Percentiles rank a stretch among this genome's conserved stretches.
phyloP scores from a whole-genome alignment of 2,888 invertebrate genomes.

The Pteria penguin region DNA sequence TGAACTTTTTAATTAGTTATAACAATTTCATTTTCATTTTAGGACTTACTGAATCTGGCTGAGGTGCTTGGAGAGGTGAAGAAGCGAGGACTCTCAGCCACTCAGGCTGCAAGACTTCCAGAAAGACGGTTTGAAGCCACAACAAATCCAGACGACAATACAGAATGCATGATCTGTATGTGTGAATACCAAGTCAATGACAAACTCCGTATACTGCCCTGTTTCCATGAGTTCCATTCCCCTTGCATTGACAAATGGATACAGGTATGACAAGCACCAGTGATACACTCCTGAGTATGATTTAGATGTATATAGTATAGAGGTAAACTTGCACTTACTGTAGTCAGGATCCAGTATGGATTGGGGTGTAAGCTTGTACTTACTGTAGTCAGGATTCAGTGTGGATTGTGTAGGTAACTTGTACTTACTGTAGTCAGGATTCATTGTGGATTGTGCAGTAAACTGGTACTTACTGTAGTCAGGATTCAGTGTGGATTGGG shows the following conservation, averaged over 20 bases:
- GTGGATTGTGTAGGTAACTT: background rate
- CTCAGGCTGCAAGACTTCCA: constrained; percentile 54
- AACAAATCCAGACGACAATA: constrained; percentile 29
- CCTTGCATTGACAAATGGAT: constrained; percentile 77
- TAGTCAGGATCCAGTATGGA: too few relatives aligned
- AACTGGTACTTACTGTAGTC: too few relatives aligned
- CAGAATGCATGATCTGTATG: constrained; percentile 75
- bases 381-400: too few relatives aligned
- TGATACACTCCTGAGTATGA: background rate
- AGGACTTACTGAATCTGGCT: constrained; percentile 58
- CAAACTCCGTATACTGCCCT: constrained; percentile 70
- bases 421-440: background rate
- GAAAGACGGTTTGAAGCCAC: constrained; percentile 48
- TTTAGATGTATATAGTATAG: background rate
- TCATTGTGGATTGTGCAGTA: too few relatives aligned
- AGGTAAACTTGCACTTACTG: too few relatives aligned
- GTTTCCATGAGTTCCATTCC: constrained; percentile 76
- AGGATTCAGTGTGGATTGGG: too few relatives aligned
- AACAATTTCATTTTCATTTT: too few relatives aligned
- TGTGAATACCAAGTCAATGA: constrained; percentile 73
- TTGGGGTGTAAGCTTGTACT: too few relatives aligned
- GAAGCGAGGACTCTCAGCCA: constrained; percentile 55
- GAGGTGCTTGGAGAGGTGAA: constrained; percentile 66
- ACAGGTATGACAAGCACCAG: too few relatives aligned
- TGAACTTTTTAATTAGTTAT: too few relatives aligned